Evolutionary conservation across 1,140 invertebrate species (phyloP), one percentile per base, ranked within the genome.

Genomic region (Dryas iulia): DNA sequence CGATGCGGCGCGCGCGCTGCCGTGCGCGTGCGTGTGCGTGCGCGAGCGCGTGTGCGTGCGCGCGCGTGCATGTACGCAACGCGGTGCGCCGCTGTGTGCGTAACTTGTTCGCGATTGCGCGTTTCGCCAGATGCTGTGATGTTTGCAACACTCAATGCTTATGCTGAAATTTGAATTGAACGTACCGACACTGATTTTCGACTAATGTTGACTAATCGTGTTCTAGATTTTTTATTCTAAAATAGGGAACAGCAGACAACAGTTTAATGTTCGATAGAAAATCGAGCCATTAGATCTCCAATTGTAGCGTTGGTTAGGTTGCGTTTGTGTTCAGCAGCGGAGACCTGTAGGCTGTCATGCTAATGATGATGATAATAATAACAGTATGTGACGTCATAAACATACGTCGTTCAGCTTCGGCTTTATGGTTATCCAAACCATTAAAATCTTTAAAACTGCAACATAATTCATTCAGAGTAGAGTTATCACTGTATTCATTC

Each of bases 1-100:
- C 85, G 88, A 90, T 90, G 86, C 87, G 88, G 84, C 87, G 86
- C 87, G 84, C 82, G 86, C 87, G 84, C 86, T 79, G 78, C 72
- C 69, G n/a, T 21, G 39, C 39, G 6, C 8, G 39, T 8, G 18
- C 18, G n/a, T 14, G 35, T n/a, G 35, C 21, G 39, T 76, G 77
- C 8, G 39, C 39, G 6, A 6, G 39, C 18, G 18, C 18, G n/a
- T 14, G 35, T n/a, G 35, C 21, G 39, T 76, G 77, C 76, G 73
- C 80, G 82, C 83, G 80, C 78, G 83, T 84, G 77, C 78, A 72
- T 77, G 77, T 83, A 82, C 77, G 77, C 82, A 85, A 83, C 77
- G 74, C 77, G 70, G 77, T 54, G 62, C 74, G 77, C 75, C 67
- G 61, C 66, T 81, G 85, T 88, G 84, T 85, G 82, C 79, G 82